Percentiles rank a stretch among this genome's conserved stretches.
Conservation (phyloP, 2,888 invertebrate species). For the Punctoribates punctum region DNA sequence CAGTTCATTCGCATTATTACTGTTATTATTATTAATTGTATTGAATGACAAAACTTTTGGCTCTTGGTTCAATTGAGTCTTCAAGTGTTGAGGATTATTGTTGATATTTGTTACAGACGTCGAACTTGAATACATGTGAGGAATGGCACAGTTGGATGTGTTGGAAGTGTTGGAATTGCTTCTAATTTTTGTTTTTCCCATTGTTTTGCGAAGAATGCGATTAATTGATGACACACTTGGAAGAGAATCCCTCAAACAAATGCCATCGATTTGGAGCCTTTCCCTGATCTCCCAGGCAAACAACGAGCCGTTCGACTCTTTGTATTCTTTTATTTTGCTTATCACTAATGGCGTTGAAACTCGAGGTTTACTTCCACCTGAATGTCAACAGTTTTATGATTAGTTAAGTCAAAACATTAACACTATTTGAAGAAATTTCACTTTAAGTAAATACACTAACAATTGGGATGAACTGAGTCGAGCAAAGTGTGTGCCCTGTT, state of each 20-base stretch:
- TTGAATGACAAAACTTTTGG: neutral
- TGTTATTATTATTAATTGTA: neutral
- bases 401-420: slow-evolving; percentile 1
- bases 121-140: neutral
- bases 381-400: slow-evolving; percentile 6
- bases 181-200: slow-evolving; percentile 9
- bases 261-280: slow-evolving; percentile 48
- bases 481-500: too few species aligned
- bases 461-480: too few species aligned
- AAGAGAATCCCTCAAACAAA: slow-evolving; percentile 49
- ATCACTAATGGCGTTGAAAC: slow-evolving; percentile 51
- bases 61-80: neutral
- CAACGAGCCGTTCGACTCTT: slow-evolving; percentile 49
- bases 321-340: slow-evolving; percentile 50
- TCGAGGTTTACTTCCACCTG: slow-evolving; percentile 50
- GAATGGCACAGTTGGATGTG: neutral
- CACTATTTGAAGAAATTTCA: neutral
- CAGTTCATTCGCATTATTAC: too few species aligned
- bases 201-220: slow-evolving; percentile 49
- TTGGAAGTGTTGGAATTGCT: neutral
- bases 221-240: slow-evolving; percentile 51
- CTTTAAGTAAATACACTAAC: too few species aligned
- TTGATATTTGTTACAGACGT: neutral
- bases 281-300: slow-evolving; percentile 51
- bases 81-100: neutral